These are phyloP conservation scores for Syncerus caffer DNA, from an alignment of 2,797 vertebrate species.

Conservation along the genomic window DNA sequence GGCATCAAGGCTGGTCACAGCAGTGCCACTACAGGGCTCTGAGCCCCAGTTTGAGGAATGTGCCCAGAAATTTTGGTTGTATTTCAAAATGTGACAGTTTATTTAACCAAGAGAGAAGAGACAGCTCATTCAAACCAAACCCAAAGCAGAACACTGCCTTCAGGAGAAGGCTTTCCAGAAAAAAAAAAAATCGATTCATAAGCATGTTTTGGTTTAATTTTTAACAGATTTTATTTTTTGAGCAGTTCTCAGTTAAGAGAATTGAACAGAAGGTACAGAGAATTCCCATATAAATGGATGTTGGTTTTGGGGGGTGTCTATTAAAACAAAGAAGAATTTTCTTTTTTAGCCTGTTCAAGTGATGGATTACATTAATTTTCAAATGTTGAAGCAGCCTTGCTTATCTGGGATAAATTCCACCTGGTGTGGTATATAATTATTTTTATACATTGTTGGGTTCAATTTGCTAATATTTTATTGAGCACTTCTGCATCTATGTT, in stretches of 20 bases:
- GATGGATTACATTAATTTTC: neutral
- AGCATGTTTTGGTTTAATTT: neutral
- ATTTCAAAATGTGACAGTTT: constrained; percentile 23
- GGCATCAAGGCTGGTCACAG: neutral
- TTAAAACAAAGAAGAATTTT: neutral
- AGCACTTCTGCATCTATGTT: neutral
- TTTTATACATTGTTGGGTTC: neutral
- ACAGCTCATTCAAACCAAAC: neutral
- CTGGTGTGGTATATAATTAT: neutral
- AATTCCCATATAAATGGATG: neutral
- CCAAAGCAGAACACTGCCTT: neutral
- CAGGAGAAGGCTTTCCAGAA: neutral
- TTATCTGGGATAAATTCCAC: neutral
- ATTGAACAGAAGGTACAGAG: neutral
- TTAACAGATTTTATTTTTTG: neutral
- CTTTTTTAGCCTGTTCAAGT: neutral
- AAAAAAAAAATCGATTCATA: neutral
- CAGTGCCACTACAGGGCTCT: neutral
- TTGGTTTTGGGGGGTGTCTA: neutral
- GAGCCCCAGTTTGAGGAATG: neutral
- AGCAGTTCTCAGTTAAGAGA: neutral
- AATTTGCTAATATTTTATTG: neutral
- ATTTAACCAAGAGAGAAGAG: neutral
- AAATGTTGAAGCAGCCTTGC: neutral
- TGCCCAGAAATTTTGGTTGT: constrained; percentile 9